phyloP scores from a whole-genome alignment of 2,113 vertebrate species.

The Plotosus lineatus region DNA sequence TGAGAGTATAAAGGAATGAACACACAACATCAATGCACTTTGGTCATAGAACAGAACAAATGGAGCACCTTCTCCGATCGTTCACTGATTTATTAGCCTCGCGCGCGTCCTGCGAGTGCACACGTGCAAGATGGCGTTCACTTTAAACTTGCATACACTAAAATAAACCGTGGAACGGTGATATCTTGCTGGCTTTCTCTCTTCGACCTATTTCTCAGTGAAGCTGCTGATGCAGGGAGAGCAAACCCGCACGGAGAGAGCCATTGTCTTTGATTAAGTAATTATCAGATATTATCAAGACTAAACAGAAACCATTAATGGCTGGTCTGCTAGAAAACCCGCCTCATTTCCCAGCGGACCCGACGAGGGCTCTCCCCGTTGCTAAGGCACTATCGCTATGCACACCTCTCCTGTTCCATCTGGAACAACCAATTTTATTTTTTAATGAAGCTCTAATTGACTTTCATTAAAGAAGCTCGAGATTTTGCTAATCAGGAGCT shows the following conservation, averaged over 20 bases:
- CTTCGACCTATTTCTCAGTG: constrained; percentile 57
- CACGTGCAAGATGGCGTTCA: too few species aligned
- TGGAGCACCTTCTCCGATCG: background rate
- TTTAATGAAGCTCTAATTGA: constrained; percentile 75
- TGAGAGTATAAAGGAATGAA: constrained; percentile 61
- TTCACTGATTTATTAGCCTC: background rate
- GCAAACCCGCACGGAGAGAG: constrained; percentile 50
- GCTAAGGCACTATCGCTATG: constrained; percentile 64
- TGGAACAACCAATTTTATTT: constrained; percentile 70
- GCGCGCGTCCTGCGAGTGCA: background rate
- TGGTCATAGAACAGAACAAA: constrained; percentile 33
- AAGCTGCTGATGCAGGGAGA: constrained; percentile 63
- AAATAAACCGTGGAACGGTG: background rate
- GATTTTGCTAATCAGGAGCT: constrained; percentile 44
- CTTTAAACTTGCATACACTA: background rate
- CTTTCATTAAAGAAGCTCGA: constrained; percentile 53
- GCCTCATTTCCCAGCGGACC: constrained; percentile 48
- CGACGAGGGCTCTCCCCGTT: constrained; percentile 35
- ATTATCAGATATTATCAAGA: constrained; percentile 76
- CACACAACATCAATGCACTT: constrained; percentile 71
- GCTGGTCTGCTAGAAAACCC: constrained; percentile 60
- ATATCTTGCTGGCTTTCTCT: constrained; percentile 55
- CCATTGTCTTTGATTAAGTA: constrained; percentile 74
- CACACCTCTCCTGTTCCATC: constrained; percentile 69
- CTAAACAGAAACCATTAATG: constrained; percentile 77